Conservation (phyloP, 2,888 invertebrate species). For the Synanthedon vespiformis region DNA sequence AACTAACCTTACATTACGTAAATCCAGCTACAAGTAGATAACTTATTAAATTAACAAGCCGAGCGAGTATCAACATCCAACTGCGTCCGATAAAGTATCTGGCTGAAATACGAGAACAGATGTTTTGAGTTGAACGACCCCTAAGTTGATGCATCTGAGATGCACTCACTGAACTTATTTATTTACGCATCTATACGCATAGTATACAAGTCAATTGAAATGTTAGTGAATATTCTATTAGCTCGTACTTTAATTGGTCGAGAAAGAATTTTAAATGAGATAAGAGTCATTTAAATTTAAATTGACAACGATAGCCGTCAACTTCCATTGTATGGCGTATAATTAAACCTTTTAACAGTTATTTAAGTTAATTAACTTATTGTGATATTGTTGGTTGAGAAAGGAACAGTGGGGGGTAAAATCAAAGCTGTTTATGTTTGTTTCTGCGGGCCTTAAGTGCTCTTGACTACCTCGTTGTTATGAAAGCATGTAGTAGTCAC, state of each 20-base stretch:
- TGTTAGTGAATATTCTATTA: too few relatives aligned
- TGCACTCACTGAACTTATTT: conserved; percentile 1
- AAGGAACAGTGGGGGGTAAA: conserved; percentile 2
- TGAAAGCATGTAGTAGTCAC: too few relatives aligned
- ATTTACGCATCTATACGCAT: background rate
- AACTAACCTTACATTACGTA: background rate
- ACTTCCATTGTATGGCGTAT: background rate
- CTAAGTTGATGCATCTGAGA: conserved; percentile 1
- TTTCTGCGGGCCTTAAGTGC: background rate
- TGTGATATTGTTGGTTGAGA: conserved; percentile 1
- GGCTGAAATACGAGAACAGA: conserved; percentile 63
- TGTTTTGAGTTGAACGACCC: conserved; percentile 58
- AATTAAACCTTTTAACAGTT: background rate
- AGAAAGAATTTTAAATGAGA: too few relatives aligned
- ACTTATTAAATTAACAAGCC: conserved; percentile 18
- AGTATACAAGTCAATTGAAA: too few relatives aligned
- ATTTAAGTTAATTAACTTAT: conserved; percentile 2
- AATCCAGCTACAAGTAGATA: background rate
- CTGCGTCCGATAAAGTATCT: conserved; percentile 41
- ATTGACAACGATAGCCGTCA: too few relatives aligned
- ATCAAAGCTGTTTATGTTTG: background rate
- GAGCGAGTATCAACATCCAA: conserved; percentile 25
- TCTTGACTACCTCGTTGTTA: too few relatives aligned
- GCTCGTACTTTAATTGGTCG: too few relatives aligned
- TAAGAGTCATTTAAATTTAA: too few relatives aligned